These are phyloP conservation scores for Ecliptopera silaceata DNA, from an alignment of 2,888 invertebrate genomes.

Conservation along the genomic window DNA sequence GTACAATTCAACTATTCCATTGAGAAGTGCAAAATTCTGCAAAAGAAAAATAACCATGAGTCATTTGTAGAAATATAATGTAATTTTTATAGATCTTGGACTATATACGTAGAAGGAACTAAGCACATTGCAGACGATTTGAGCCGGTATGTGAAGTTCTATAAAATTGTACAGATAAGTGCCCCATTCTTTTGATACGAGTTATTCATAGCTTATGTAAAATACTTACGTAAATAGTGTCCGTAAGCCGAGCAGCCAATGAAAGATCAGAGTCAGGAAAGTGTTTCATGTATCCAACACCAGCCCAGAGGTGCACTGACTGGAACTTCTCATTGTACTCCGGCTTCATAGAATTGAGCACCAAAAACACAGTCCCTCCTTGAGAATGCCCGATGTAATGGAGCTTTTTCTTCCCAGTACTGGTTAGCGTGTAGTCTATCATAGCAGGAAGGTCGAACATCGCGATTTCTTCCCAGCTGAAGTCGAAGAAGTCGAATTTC, in stretches of 20 bases:
- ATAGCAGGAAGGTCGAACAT: slow-evolving; percentile 60
- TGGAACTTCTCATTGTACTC: slow-evolving; percentile 62
- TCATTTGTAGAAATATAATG: not conserved
- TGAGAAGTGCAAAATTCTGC: slow-evolving; percentile 41
- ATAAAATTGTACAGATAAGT: not conserved
- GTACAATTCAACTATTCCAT: slow-evolving; percentile 51
- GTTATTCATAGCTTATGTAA: not conserved
- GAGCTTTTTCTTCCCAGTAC: slow-evolving; percentile 51
- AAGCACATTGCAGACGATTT: too few species aligned
- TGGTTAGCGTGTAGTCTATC: slow-evolving; percentile 59
- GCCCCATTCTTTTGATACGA: not conserved
- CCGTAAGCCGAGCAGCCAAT: slow-evolving; percentile 39
- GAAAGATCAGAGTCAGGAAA: slow-evolving; percentile 49
- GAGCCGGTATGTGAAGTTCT: too few species aligned
- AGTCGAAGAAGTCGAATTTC: slow-evolving; percentile 61
- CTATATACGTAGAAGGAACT: too few species aligned
- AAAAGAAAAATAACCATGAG: slow-evolving; percentile 11
- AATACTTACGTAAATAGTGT: slow-evolving; percentile 60
- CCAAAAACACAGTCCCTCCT: slow-evolving; percentile 65
- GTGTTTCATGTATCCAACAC: slow-evolving; percentile 57
- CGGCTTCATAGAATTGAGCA: slow-evolving; percentile 54
- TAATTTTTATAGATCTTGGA: too few species aligned
- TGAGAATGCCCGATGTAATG: slow-evolving; percentile 75
- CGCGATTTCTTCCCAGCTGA: slow-evolving; percentile 68
- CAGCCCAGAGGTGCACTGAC: slow-evolving; percentile 64